Evolutionary conservation across 2,113 vertebrate genomes (phyloP).

Genomic region (Nerophis lumbriciformis): DNA sequence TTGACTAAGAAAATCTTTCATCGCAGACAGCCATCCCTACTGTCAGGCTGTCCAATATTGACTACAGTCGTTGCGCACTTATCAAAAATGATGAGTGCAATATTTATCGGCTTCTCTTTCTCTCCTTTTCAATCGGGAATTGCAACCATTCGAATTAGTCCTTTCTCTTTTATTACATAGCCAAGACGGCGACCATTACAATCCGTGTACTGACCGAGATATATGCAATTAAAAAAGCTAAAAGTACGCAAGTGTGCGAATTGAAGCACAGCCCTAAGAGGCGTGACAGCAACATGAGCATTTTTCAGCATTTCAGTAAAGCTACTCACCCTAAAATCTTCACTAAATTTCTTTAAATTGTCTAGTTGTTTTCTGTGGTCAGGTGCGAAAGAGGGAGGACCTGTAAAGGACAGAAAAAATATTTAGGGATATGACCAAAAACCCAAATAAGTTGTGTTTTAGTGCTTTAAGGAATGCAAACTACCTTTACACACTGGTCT

Average conservation of each 20-base stretch:
- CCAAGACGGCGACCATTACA: too few species aligned
- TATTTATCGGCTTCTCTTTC: too few species aligned
- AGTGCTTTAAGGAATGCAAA: not conserved
- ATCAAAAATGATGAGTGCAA: too few species aligned
- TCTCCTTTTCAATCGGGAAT: too few species aligned
- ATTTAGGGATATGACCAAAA: not conserved
- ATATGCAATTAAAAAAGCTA: not conserved
- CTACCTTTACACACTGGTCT: constrained; percentile 93
- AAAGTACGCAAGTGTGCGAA: too few species aligned
- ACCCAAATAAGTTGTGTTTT: not conserved
- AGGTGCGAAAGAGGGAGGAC: constrained; percentile 82
- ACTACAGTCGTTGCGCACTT: too few species aligned
- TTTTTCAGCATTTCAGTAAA: not conserved
- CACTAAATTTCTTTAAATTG: constrained; percentile 99
- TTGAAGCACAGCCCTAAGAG: too few species aligned
- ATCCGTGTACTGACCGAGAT: not conserved
- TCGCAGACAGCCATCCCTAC: too few species aligned
- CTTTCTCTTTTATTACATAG: too few species aligned
- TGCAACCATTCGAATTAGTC: too few species aligned
- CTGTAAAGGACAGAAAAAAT: constrained; percentile 49
- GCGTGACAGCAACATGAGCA: not conserved
- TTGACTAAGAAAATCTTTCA: too few species aligned
- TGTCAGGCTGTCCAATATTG: too few species aligned
- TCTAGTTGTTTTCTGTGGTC: constrained; percentile 98
- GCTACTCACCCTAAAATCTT: constrained; percentile 93